phyloP scores from a whole-genome alignment of 2,797 vertebrate species.

The Parauchenoglanis ngamensis region DNA sequence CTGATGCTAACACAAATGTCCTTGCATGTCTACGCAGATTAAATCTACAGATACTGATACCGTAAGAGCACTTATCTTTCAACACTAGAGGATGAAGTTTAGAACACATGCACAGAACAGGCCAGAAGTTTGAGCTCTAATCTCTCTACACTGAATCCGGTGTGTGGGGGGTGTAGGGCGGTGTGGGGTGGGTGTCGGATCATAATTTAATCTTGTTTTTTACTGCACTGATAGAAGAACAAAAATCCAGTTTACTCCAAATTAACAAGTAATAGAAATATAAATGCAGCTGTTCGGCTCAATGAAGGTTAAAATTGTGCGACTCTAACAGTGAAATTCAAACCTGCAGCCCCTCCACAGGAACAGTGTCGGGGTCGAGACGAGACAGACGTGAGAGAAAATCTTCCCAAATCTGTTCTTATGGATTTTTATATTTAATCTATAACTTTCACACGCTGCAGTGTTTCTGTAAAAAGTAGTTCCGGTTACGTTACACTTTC shows the following conservation, averaged over 20 bases:
- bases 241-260: not conserved
- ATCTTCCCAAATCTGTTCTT: not conserved
- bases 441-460: not conserved
- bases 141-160: not conserved
- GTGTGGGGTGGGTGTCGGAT: slow-evolving; percentile 28
- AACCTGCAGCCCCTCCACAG: not conserved
- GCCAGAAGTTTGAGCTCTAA: not conserved
- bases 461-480: too few species aligned
- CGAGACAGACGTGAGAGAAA: not conserved
- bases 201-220: not conserved
- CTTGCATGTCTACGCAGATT: not conserved
- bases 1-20: not conserved
- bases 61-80: slow-evolving; percentile 42
- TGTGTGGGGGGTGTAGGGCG: not conserved
- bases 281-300: not conserved
- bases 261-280: not conserved
- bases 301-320: too few species aligned
- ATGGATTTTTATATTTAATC: not conserved
- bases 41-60: not conserved
- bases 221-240: not conserved
- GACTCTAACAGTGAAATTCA: not conserved
- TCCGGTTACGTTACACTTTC: not conserved
- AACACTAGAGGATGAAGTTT: slow-evolving; percentile 30
- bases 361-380: not conserved
- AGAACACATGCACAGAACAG: not conserved